Evolutionary conservation across 1,140 invertebrate species (phyloP), one percentile per base, ranked within the genome.

Genomic region (Hormaphis cornu): DNA sequence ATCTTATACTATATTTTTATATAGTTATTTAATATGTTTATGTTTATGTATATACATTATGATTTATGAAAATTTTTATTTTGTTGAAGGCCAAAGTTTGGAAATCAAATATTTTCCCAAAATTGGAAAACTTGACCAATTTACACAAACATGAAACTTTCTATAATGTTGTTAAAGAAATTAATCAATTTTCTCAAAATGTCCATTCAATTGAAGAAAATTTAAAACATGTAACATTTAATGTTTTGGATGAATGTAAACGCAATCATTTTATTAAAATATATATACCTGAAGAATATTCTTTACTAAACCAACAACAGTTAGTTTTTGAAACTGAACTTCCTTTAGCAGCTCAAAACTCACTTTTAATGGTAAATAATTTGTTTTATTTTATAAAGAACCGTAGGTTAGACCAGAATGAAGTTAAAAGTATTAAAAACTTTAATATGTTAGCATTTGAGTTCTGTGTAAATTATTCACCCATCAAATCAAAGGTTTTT

Each of bases 271-370:
- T 48, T 16, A 50, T 66, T 18, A 66, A 33, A 50, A 24, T 66
- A 30, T 22, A 50, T 66, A 24, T 66, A 66, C 44, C 44, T 20
- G 28, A 48, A 8, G 44, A 66, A 14, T 66, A 66, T 66, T 28
- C 44, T 1, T 20, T 8, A 16, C 3, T 24, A 9, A 35, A 30
- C 18, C 44, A 63, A 18, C 22, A 63, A 20, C 18, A 10, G 16
- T 33, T 66, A 48, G 2, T 4, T 20, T 50, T 66, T 66, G 61
- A 66, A 22, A 30, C 28, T 30, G n/a, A 33, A 8, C 1, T 66
- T 3, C 61, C 61, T n/a, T 33, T 28, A 30, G 9, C 24, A 24
- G 16, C 16, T 22, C n/a, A 35, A 7, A 50, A 66, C 7, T 66
- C 30, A 18, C 16, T 50, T 46, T 50, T 22, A n/a, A 66, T 35